These are phyloP conservation scores for Apamea sordens DNA, from an alignment of 2,888 invertebrate genomes.

Conservation along the genomic window DNA sequence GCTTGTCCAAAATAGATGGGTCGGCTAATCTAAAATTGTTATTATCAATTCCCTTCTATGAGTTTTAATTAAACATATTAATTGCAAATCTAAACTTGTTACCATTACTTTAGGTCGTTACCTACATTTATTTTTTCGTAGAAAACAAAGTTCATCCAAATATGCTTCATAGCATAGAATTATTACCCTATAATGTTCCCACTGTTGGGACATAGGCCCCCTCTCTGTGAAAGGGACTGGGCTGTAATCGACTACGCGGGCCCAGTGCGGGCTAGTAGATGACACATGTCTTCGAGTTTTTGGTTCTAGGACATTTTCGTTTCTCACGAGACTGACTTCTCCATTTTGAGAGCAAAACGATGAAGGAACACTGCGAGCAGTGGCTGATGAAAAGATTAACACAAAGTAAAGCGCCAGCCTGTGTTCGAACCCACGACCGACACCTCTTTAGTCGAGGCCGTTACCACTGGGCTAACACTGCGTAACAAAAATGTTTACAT, in stretches of 20 bases:
- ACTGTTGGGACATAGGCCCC: neutral
- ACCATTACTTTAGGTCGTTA: neutral
- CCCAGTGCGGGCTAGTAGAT: no score
- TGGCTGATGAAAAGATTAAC: neutral
- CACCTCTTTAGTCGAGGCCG: neutral
- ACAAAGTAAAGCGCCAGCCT: neutral
- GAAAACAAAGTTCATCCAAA: neutral
- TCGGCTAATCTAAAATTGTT: slow-evolving; percentile 27
- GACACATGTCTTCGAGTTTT: neutral
- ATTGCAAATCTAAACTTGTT: slow-evolving; percentile 4
- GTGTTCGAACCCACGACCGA: neutral
- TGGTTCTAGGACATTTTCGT: neutral
- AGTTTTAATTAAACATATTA: slow-evolving; percentile 23
- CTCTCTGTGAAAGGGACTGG: neutral
- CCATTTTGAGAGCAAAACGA: neutral
- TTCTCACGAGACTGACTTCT: neutral
- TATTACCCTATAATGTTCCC: neutral
- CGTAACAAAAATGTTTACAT: neutral
- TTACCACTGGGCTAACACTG: neutral
- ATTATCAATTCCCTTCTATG: slow-evolving; percentile 12
- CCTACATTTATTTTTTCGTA: neutral
- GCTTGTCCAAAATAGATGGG: slow-evolving; percentile 21
- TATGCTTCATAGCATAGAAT: neutral
- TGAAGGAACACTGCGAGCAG: neutral
- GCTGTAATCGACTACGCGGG: neutral